Percentiles rank a stretch among this genome's conserved stretches.
Evolutionary conservation across 1,140 invertebrate species (phyloP).

Genomic region (Brachionus rotundiformis): DNA sequence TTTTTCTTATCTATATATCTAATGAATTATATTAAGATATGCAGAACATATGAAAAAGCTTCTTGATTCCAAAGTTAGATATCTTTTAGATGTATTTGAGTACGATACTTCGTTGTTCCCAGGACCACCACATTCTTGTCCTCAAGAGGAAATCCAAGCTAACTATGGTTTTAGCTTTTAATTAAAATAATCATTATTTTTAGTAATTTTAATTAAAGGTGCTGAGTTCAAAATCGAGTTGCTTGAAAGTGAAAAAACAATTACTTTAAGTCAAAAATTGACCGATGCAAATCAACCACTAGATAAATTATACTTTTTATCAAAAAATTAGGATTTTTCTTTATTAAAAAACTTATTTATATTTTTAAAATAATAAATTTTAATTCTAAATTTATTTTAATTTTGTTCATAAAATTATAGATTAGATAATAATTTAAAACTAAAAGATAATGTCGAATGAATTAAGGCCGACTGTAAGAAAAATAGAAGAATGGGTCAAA

Average conservation of each 20-base stretch:
- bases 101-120: conserved; percentile 29
- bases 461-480: neutral
- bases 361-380: neutral
- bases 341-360: neutral
- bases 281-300: neutral
- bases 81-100: conserved; percentile 40
- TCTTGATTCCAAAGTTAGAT: neutral
- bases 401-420: too few relatives aligned
- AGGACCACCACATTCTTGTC: conserved; percentile 14
- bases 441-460: neutral
- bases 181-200: too few relatives aligned
- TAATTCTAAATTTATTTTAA: too few relatives aligned
- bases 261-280: neutral
- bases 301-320: conserved; percentile 12
- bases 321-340: neutral
- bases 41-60: conserved; percentile 14
- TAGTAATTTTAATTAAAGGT: too few relatives aligned
- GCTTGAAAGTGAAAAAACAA: neutral
- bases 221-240: conserved; percentile 26
- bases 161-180: conserved; percentile 3
- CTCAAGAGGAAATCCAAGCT: neutral
- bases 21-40: neutral
- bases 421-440: too few relatives aligned
- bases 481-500: neutral
- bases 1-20: neutral